Evolutionary conservation across 2,797 vertebrate species (phyloP), one percentile per base, ranked within the genome.

Genomic region (Thunnus albacares): DNA sequence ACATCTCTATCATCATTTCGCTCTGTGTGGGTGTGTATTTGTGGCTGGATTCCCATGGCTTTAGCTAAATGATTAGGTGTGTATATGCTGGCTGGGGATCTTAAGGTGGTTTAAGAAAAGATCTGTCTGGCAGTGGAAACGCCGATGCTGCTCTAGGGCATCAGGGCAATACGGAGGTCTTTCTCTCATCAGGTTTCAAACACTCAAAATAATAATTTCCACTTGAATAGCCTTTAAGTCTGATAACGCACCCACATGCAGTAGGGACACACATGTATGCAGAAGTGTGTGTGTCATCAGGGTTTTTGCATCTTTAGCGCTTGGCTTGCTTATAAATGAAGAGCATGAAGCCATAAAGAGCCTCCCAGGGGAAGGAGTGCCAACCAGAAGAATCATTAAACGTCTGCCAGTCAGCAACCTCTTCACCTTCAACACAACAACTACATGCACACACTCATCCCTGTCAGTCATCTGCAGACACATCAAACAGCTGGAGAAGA

Each of bases 141-240:
- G 62, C 35, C 1, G 49, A 82, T 72, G 80, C 69, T 78, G 86
- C 90, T 91, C 58, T 81, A 80, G 83, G 83, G 81, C 87, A 87
- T 77, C 9, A 2, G 63, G 74, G 73, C 77, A 82, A 53, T 68
- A 71, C 15, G 58, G 57, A 80, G 70, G 52, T 81, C 64, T 78
- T 67, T 66, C 74, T 81, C 79, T 91, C 73, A 88, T 94, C 84
- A 69, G 68, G 73, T 94, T 94, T 92, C 90, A 91, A 82, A 86
- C 62, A 41, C 41, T 79, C 33, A 78, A 41, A 81, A 78, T 77
- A 83, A 91, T 80, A 41, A 51, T 77, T 73, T 61, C 47, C 59
- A 62, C 61, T 60, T 82, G 49, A 86, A 71, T 51, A 74, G 60
- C 15, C 52, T 60, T 65, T 72, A 38, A 65, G 38, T 70, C n/a